Evolutionary conservation across 2,888 invertebrate genomes (phyloP).

Genomic region (Ischnus inquisitorius): DNA sequence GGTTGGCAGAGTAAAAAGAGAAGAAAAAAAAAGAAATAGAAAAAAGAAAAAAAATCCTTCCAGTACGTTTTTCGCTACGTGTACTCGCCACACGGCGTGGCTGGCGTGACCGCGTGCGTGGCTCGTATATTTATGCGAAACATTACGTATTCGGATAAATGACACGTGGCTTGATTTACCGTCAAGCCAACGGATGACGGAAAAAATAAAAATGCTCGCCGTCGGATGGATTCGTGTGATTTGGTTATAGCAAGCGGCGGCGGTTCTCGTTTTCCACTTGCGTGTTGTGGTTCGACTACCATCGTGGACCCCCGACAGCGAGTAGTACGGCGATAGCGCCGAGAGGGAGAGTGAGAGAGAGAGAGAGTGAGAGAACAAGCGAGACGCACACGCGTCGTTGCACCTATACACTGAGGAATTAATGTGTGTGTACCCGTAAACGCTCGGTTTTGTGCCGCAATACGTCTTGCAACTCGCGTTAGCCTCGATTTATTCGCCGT

Average conservation of each 20-base stretch:
- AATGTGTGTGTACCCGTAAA: conserved; percentile 10
- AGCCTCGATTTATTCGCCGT: conserved; percentile 34
- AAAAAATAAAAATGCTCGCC: conserved; percentile 69
- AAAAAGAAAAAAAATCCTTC: background rate
- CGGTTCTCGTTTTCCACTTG: conserved; percentile 64
- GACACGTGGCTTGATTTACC: conserved; percentile 84
- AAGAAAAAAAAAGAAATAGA: conserved; percentile 12
- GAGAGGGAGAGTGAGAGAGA: too few relatives aligned
- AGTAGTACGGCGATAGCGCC: conserved; percentile 13
- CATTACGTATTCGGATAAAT: conserved; percentile 84
- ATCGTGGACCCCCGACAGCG: conserved; percentile 51
- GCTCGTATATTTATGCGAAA: conserved; percentile 81
- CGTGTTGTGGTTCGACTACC: conserved; percentile 49
- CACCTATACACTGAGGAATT: background rate
- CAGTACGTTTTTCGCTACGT: background rate
- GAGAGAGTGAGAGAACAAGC: too few relatives aligned
- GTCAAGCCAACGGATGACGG: conserved; percentile 66
- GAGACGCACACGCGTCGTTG: conserved; percentile 6
- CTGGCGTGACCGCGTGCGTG: conserved; percentile 75
- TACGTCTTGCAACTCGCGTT: conserved; percentile 28
- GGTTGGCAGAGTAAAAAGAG: conserved; percentile 48
- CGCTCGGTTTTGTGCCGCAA: conserved; percentile 1
- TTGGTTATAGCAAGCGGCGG: conserved; percentile 54
- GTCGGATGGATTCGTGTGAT: conserved; percentile 80
- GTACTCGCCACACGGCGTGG: conserved; percentile 15